Conservation (phyloP, 1,140 invertebrate genomes). For the Scaptomyza pallida region DNA sequence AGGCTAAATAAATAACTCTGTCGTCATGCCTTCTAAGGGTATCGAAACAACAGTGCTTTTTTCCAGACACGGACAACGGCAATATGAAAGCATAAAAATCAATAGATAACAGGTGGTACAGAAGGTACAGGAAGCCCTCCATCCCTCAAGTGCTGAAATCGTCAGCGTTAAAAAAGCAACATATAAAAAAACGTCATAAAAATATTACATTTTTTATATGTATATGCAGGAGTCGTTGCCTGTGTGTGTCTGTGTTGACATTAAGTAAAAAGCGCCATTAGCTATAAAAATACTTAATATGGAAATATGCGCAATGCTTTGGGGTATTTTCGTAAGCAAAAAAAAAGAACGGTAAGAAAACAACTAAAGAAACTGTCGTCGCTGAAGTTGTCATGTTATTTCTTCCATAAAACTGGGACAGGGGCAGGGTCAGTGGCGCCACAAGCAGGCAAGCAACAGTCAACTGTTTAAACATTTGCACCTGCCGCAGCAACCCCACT, state of each 20-base stretch:
- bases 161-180: constrained; percentile 45
- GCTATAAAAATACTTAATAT: constrained; percentile 82
- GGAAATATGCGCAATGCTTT: constrained; percentile 71
- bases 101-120: constrained; percentile 77
- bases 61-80: constrained; percentile 43
- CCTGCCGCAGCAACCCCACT: constrained; percentile 19
- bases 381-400: constrained; percentile 58
- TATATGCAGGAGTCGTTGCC: constrained; percentile 14
- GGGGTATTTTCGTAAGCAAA: constrained; percentile 54
- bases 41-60: neutral
- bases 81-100: constrained; percentile 66
- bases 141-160: constrained; percentile 19
- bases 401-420: constrained; percentile 12
- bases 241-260: constrained; percentile 73
- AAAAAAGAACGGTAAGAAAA: neutral
- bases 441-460: constrained; percentile 27
- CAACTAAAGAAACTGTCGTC: constrained; percentile 68
- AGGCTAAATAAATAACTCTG: too few species aligned
- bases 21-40: neutral
- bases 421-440: constrained; percentile 26
- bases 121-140: constrained; percentile 62
- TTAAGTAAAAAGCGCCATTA: constrained; percentile 80
- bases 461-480: constrained; percentile 38
- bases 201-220: constrained; percentile 42
- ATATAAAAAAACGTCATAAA: constrained; percentile 33